Base-by-base conservation (phyloP, 2,797 vertebrate genomes). In the Sphenodon punctatus region DNA sequence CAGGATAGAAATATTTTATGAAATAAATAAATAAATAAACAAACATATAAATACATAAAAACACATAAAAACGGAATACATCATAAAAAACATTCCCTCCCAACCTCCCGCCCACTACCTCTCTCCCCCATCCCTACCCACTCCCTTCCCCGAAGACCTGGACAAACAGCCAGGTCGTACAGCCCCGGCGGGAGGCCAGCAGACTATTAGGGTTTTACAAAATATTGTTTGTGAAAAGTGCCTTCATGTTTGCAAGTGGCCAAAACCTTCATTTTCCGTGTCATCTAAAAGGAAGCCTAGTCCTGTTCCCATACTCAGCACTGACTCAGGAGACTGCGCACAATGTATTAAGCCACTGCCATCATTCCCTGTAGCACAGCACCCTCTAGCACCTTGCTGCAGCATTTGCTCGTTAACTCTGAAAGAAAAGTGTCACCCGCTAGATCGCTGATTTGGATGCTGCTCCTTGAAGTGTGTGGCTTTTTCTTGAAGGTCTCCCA, bases 311-410 rank as follows among this genome's bases (percentile, higher is more conserved):
- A n/a, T n/a, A 55, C 11, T 23, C 32, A 58, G 55, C 32, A 32
- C 16, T 58, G 55, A 22, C 32, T 36, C 55, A 58, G 36, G 10
- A 58, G 51, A 48, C n/a, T n/a, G n/a, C n/a, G n/a, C n/a, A n/a
- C n/a, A n/a, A n/a, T n/a, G n/a, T n/a, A n/a, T n/a, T n/a, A n/a
- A n/a, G n/a, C n/a, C n/a, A n/a, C n/a, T n/a, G n/a, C n/a, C 12
- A 14, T 65, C 82, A 92, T 93, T 92, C 81, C 87, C 89, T 84
- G 85, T 81, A 88, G 89, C 77, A 89, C 59, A 94, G 92, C 86
- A 90, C 92, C 94, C 92, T 89, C 93, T 93, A 93, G 92, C 90
- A 80, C 83, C 42, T 41, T 41, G 0, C 20, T 1, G 0, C 48
- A 73, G 63, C 19, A 32, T 67, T 81, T 80, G 83, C 80, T 92